These are phyloP conservation scores for Brenthis ino DNA, from an alignment of 2,888 invertebrate species.

Conservation along the genomic window DNA sequence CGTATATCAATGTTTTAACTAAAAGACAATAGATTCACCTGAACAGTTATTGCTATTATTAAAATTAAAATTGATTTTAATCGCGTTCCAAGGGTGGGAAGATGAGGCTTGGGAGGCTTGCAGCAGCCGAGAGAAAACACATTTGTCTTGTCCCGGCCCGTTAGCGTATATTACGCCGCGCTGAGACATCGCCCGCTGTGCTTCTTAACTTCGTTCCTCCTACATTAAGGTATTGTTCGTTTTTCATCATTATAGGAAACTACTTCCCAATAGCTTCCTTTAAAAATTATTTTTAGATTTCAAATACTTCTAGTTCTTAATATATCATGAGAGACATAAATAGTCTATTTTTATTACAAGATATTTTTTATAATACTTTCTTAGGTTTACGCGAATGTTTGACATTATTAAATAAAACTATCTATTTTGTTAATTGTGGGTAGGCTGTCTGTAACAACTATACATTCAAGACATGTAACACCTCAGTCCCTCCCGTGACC, in stretches of 20 bases:
- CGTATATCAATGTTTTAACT: no score
- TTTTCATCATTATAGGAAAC: slow-evolving; percentile 41
- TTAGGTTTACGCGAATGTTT: no score
- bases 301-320: background rate
- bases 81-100: slow-evolving; percentile 54
- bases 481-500: no score
- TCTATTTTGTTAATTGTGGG: no score
- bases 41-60: slow-evolving; percentile 3
- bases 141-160: slow-evolving; percentile 80
- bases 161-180: slow-evolving; percentile 78
- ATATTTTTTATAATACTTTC: no score
- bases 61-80: slow-evolving; percentile 58
- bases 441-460: no score
- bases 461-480: no score
- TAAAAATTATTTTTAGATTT: slow-evolving; percentile 18
- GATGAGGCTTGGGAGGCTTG: slow-evolving; percentile 40
- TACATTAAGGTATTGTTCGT: slow-evolving; percentile 50
- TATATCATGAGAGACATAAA: no score
- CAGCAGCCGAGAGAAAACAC: slow-evolving; percentile 77
- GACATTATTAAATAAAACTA: no score
- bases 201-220: slow-evolving; percentile 62
- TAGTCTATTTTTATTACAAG: no score
- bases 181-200: slow-evolving; percentile 73
- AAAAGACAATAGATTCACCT: background rate
- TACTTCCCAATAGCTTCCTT: slow-evolving; percentile 30